Evolutionary conservation across 2,113 vertebrate species (phyloP).

Genomic region (Potamarius usumacintae): DNA sequence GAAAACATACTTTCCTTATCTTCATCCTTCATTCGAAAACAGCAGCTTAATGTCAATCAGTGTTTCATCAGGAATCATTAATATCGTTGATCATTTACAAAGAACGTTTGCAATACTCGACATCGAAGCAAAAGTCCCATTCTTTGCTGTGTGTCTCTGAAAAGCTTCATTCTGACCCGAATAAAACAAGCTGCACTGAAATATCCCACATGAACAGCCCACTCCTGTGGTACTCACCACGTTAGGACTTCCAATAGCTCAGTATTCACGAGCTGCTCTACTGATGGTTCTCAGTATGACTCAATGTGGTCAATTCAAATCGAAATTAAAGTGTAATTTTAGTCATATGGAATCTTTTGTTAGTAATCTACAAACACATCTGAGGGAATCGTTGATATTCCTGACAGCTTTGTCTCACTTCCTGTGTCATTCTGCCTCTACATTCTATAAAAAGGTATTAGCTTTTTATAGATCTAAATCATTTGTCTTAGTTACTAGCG

Average conservation of each 20-base stretch:
- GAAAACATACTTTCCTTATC: background rate
- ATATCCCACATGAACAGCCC: background rate
- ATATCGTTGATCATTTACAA: background rate
- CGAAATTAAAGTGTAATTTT: background rate
- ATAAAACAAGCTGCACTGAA: background rate
- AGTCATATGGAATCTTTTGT: background rate
- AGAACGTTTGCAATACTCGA: background rate
- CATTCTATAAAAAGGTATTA: background rate
- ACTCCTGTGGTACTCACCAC: background rate
- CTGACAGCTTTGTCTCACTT: background rate
- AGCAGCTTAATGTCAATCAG: too few species aligned
- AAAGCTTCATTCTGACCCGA: background rate
- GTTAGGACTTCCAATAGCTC: background rate
- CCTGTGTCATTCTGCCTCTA: background rate
- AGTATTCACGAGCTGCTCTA: background rate
- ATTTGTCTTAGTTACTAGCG: too few species aligned
- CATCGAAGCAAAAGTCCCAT: background rate
- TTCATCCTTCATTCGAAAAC: background rate
- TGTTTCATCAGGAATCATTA: background rate
- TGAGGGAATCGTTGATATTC: background rate
- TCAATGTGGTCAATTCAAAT: background rate
- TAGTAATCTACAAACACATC: background rate
- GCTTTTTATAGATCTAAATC: background rate
- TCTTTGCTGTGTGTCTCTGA: background rate
- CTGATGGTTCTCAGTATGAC: background rate